phyloP scores from a whole-genome alignment of 1,140 invertebrate species.

The Drosophila auraria region DNA sequence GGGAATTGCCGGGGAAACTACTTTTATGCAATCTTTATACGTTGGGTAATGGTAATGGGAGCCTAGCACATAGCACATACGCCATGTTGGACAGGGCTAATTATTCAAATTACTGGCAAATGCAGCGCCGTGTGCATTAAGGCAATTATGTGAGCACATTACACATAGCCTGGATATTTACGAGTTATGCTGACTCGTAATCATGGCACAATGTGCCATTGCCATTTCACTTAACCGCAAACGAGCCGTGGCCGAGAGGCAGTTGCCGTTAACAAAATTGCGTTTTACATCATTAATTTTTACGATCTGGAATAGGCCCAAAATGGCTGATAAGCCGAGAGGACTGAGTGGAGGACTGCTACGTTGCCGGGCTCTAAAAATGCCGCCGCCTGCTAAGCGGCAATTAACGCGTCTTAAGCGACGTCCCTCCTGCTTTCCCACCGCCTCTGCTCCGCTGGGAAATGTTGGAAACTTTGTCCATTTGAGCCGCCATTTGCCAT shows the following conservation, averaged over 20 bases:
- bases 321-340: conserved; percentile 76
- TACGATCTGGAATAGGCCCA: conserved; percentile 77
- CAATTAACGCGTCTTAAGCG: conserved; percentile 74
- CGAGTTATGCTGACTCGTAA: conserved; percentile 60
- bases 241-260: conserved; percentile 74
- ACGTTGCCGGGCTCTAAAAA: conserved; percentile 12
- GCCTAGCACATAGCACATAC: conserved; percentile 56
- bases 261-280: conserved; percentile 81
- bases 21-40: conserved; percentile 48
- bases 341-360: conserved; percentile 11
- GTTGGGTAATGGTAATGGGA: conserved; percentile 49
- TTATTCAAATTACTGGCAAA: conserved; percentile 72
- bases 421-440: conserved; percentile 5
- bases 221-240: conserved; percentile 82
- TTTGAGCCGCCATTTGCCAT: conserved; percentile 51
- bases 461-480: conserved; percentile 49
- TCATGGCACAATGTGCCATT: conserved; percentile 66
- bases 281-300: conserved; percentile 84
- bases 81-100: conserved; percentile 69
- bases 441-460: conserved; percentile 4
- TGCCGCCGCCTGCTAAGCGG: conserved; percentile 62
- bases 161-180: conserved; percentile 60
- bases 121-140: conserved; percentile 69
- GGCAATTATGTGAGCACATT: conserved; percentile 61
- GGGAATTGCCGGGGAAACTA: conserved; percentile 24